phyloP scores from a whole-genome alignment of 2,888 invertebrate species.

The Dynastes tityus region DNA sequence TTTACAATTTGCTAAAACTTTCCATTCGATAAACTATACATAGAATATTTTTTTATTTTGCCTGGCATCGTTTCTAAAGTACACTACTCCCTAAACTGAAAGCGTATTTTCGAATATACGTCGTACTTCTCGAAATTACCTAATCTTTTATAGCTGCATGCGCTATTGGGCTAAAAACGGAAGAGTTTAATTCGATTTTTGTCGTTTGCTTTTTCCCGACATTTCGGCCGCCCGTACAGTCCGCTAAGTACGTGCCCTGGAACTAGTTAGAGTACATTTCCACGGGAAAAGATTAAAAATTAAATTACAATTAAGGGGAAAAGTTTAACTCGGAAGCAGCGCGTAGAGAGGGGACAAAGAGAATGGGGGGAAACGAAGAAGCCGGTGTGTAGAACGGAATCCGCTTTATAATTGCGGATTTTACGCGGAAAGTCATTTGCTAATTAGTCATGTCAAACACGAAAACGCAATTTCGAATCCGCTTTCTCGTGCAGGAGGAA shows the following conservation, averaged over 20 bases:
- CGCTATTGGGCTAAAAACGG: conserved; percentile 1
- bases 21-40: no score
- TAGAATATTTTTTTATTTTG: no score
- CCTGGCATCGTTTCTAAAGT: no score
- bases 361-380: neutral
- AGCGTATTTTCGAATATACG: no score
- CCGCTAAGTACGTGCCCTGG: conserved; percentile 1
- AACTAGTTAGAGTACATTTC: conserved; percentile 13
- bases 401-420: conserved; percentile 44
- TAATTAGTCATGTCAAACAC: conserved; percentile 49
- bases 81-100: no score
- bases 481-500: neutral
- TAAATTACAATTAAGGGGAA: conserved; percentile 35
- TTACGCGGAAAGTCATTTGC: conserved; percentile 46
- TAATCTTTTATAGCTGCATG: no score
- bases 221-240: neutral
- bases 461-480: conserved; percentile 30
- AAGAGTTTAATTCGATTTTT: conserved; percentile 3
- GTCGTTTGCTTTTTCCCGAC: neutral
- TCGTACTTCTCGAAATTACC: no score
- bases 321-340: conserved; percentile 16
- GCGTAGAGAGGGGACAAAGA: neutral
- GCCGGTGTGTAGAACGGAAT: conserved; percentile 17
- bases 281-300: conserved; percentile 32
- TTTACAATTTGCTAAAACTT: no score